Evolutionary conservation across 2,113 vertebrate genomes (phyloP).

Genomic region (Sigmodon hispidus): DNA sequence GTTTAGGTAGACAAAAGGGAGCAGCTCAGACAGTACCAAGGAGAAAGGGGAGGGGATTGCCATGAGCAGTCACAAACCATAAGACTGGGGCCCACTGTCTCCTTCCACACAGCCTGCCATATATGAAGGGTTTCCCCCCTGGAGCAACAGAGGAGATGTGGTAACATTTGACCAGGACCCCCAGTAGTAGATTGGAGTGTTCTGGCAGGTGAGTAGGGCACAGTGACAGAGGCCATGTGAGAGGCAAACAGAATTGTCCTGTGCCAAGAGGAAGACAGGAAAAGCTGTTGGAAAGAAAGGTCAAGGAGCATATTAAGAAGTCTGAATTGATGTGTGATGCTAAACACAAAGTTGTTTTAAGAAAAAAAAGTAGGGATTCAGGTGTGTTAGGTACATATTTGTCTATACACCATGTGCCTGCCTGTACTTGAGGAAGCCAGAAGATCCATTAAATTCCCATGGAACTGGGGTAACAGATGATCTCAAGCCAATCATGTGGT

Average conservation of each 20-base stretch:
- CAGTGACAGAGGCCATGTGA: rapidly evolving
- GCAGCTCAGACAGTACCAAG: neutral
- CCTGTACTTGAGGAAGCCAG: neutral
- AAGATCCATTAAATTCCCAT: neutral
- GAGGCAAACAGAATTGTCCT: neutral
- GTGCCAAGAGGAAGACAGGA: neutral
- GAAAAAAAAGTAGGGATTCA: no score
- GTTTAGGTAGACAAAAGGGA: neutral
- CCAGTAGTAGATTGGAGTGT: neutral
- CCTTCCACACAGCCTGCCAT: neutral
- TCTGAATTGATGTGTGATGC: rapidly evolving
- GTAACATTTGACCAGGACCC: neutral
- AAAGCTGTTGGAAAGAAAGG: neutral
- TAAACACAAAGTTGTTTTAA: neutral
- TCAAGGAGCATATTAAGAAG: neutral
- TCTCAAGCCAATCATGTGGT: neutral
- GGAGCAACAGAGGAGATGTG: neutral
- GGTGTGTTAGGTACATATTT: neutral
- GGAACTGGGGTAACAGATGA: neutral
- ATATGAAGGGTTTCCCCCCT: neutral
- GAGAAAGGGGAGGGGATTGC: neutral
- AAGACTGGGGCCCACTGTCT: no score
- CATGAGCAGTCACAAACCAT: neutral
- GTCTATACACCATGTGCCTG: neutral
- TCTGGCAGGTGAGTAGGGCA: no score